Percentiles rank a stretch among this genome's conserved stretches.
Evolutionary conservation across 2,888 invertebrate genomes (phyloP).

Genomic region (Unio pictorum): DNA sequence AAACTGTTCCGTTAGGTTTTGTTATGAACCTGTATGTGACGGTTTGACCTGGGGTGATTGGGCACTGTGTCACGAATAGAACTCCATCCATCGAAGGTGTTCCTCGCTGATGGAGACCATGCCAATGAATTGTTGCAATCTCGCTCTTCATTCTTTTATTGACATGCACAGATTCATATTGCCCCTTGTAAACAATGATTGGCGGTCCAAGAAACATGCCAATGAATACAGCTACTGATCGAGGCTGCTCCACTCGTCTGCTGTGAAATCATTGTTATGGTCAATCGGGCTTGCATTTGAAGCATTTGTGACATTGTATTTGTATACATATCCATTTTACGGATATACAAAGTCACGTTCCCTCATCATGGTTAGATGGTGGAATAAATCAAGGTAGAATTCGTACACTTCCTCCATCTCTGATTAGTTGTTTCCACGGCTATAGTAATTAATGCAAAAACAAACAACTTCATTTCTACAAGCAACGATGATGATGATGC

Average conservation of each 20-base stretch:
- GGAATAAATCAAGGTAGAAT: constrained; percentile 5
- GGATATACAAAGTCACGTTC: constrained; percentile 6
- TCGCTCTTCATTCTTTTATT: constrained; percentile 38
- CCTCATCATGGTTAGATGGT: constrained; percentile 19
- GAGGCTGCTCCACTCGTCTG: constrained; percentile 33
- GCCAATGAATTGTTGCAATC: constrained; percentile 42
- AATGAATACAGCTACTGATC: constrained; percentile 39
- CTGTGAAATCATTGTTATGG: constrained; percentile 35
- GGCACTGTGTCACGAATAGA: constrained; percentile 48
- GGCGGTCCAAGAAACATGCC: constrained; percentile 48
- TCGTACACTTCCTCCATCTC: too few relatives aligned
- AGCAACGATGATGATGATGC: too few relatives aligned
- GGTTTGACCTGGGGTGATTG: constrained; percentile 34
- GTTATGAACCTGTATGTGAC: constrained; percentile 46
- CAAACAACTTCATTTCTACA: too few relatives aligned
- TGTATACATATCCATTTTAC: constrained; percentile 14
- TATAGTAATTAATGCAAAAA: too few relatives aligned
- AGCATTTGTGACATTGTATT: constrained; percentile 19
- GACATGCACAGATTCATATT: constrained; percentile 27
- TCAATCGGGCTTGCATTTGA: constrained; percentile 8
- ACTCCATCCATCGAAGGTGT: constrained; percentile 52
- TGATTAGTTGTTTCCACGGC: too few relatives aligned
- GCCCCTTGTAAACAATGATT: constrained; percentile 46
- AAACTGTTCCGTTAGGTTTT: constrained; percentile 37
- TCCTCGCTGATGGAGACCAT: constrained; percentile 39